phyloP scores from a whole-genome alignment of 2,888 invertebrate species.

The Macrosoma leucophasiata region DNA sequence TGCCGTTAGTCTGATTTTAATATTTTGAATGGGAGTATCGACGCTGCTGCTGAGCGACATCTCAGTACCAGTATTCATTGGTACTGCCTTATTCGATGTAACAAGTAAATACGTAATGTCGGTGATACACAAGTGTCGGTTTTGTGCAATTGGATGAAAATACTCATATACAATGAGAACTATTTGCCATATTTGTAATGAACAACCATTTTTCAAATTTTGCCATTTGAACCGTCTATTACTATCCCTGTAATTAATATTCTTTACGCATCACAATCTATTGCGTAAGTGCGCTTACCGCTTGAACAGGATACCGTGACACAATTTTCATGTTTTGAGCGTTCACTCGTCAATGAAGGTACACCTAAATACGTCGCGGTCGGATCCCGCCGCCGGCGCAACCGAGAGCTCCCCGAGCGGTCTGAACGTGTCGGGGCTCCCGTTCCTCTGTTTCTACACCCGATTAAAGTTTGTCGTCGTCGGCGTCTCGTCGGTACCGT shows the following conservation, averaged over 20 bases:
- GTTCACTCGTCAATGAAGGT: slow-evolving; percentile 35
- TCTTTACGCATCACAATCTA: slow-evolving; percentile 32
- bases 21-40: too few species aligned
- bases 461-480: slow-evolving; percentile 13
- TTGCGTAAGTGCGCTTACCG: slow-evolving; percentile 39
- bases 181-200: too few species aligned
- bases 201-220: slow-evolving; percentile 6
- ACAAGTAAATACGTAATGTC: too few species aligned
- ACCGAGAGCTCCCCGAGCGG: slow-evolving; percentile 26
- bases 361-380: slow-evolving; percentile 35
- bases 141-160: too few species aligned
- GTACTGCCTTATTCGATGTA: too few species aligned
- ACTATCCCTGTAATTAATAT: slow-evolving; percentile 49
- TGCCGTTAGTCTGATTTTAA: too few species aligned
- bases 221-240: slow-evolving; percentile 34
- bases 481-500: slow-evolving; percentile 41
- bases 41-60: too few species aligned
- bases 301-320: slow-evolving; percentile 28
- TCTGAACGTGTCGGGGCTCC: slow-evolving; percentile 24
- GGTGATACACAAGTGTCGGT: too few species aligned
- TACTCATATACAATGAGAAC: too few species aligned
- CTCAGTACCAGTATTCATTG: too few species aligned
- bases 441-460: slow-evolving; percentile 9
- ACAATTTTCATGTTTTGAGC: slow-evolving; percentile 37
- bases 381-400: slow-evolving; percentile 38